Percentiles rank a stretch among this genome's conserved stretches.
phyloP scores from a whole-genome alignment of 2,888 invertebrate species.

The Bibio marci region DNA sequence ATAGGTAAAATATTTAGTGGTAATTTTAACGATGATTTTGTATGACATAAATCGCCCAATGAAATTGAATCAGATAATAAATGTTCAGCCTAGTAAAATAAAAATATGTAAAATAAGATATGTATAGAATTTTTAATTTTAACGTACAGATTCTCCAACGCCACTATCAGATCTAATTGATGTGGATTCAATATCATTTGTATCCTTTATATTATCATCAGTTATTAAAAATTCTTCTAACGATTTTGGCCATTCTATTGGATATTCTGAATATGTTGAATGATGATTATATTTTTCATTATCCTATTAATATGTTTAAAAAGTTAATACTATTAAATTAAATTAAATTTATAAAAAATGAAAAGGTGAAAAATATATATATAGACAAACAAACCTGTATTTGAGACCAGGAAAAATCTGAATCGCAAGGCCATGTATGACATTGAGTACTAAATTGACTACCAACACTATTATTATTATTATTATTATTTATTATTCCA shows the following conservation, averaged over 20 bases:
- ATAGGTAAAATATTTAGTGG: constrained; percentile 10
- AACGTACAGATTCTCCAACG: constrained; percentile 13
- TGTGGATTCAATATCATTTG: background rate
- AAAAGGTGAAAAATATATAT: too few species aligned
- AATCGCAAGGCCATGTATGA: constrained; percentile 15
- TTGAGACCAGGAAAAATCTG: constrained; percentile 16
- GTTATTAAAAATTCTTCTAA: constrained; percentile 3
- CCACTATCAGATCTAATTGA: constrained; percentile 12
- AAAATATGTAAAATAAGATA: background rate
- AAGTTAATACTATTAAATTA: background rate
- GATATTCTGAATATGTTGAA: constrained; percentile 2
- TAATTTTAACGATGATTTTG: constrained; percentile 11
- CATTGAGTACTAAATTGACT: constrained; percentile 12
- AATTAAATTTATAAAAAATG: background rate
- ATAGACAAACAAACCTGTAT: constrained; percentile 8
- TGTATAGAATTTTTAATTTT: background rate
- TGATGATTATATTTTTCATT: constrained; percentile 4
- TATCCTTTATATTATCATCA: constrained; percentile 1
- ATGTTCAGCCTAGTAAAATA: constrained; percentile 10
- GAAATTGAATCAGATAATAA: constrained; percentile 10
- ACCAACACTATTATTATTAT: background rate
- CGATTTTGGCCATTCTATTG: constrained; percentile 6
- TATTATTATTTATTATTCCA: background rate
- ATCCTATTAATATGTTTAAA: background rate
- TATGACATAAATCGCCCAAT: constrained; percentile 12